Evolutionary conservation across 2,113 vertebrate species (phyloP).

Genomic region (pig (Sus scrofa)): DNA sequence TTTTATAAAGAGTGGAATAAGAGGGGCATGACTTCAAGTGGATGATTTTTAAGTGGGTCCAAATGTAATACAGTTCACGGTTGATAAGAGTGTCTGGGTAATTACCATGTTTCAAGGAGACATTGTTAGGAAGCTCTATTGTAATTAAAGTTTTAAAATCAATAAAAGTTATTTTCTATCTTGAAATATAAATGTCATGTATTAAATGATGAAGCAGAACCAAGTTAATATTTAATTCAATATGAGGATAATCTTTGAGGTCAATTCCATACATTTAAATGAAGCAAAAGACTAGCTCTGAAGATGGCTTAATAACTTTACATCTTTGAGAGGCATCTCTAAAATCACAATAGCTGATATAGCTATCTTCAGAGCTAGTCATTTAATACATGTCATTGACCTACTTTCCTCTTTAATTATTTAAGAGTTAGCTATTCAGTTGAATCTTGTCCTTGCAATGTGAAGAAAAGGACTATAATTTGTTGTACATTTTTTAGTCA

Average conservation of each 20-base stretch:
- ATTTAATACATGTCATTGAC: slow-evolving; percentile 83
- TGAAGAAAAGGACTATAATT: slow-evolving; percentile 56
- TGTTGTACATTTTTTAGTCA: slow-evolving; percentile 70
- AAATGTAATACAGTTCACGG: slow-evolving; percentile 63
- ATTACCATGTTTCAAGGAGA: slow-evolving; percentile 80
- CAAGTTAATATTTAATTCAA: slow-evolving; percentile 82
- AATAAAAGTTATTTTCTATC: slow-evolving; percentile 83
- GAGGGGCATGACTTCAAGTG: slow-evolving; percentile 58
- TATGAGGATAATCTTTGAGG: slow-evolving; percentile 81
- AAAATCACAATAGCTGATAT: slow-evolving; percentile 80
- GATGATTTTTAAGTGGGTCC: slow-evolving; percentile 66
- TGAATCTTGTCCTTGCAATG: slow-evolving; percentile 81
- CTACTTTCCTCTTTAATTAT: slow-evolving; percentile 86
- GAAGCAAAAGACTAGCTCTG: slow-evolving; percentile 75
- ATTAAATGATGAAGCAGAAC: slow-evolving; percentile 77
- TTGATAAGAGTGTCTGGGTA: slow-evolving; percentile 71
- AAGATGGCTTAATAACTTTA: slow-evolving; percentile 78
- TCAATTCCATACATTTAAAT: slow-evolving; percentile 84
- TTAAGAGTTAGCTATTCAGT: slow-evolving; percentile 82
- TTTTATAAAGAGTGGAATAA: slow-evolving; percentile 57
- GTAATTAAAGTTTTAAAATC: slow-evolving; percentile 84
- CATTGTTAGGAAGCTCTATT: slow-evolving; percentile 73
- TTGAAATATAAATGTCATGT: slow-evolving; percentile 77
- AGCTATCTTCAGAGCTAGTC: slow-evolving; percentile 65
- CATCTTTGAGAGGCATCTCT: slow-evolving; percentile 79